Base-by-base conservation (phyloP, 2,888 invertebrate genomes). In the Epirrhoe tristata region DNA sequence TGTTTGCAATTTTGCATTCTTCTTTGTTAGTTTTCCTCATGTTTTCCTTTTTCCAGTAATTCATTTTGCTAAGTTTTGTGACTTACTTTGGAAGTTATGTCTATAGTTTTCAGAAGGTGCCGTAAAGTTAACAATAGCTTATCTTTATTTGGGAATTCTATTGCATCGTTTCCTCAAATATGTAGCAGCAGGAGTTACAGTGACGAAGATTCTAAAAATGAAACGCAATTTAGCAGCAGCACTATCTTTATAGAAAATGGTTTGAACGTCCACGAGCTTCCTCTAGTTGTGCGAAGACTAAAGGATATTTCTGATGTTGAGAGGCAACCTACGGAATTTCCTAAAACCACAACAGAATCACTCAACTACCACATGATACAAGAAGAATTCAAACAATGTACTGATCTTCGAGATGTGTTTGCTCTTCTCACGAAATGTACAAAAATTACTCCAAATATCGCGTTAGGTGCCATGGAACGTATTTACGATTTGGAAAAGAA, bases 201-300 rank as follows among this genome's bases (percentile, higher is more conserved):
- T 75, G 90, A 90, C 70, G 88, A 89, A 39, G 89, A 87, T 74
- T 76, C 76, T 72, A 77, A 78, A 48, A 81, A 77, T 72, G 82
- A 80, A 73, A 82, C 85, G 58, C 89, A 90, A 70, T 89, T 88
- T 68, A 85, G 81, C 62, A 87, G 82, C 58, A 91, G 89, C 71
- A 94, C 94, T 8, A 94, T 96, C 65, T 82, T 96, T 54, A 87
- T 96, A 61, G 96, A 96, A 86, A 95, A 95, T 81, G 96, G 96
- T 5, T 86, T 91, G n/a, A 93, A 94, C 62, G 95, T 96, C 24
- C 94, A 95, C 75, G 96, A 96, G 81, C 89, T 96, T 56, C 96
- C 96, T 1, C 88, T 96, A 12, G 93, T 96, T 59, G 94, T 96
- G 32, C 91, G 94, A 63, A 94, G 89, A 80, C 77, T 94, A 39